Evolutionary conservation across 2,888 invertebrate genomes (phyloP).

Genomic region (Marasmarcha lunaedactyla): DNA sequence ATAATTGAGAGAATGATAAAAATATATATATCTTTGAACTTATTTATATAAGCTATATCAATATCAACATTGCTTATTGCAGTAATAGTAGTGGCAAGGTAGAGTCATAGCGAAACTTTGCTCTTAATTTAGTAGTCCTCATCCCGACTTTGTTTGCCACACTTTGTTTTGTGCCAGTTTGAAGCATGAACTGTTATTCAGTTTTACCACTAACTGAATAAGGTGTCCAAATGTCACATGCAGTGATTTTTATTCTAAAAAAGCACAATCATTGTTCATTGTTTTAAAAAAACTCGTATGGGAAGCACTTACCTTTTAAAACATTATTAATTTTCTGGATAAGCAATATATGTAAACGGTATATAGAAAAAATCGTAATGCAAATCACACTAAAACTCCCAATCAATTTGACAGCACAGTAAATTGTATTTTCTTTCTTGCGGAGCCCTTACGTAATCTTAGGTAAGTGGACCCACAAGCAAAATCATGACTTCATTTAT

Average conservation of each 20-base stretch:
- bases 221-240: constrained; percentile 14
- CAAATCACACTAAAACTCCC: too few relatives aligned
- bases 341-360: background rate
- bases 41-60: too few relatives aligned
- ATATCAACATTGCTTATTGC: constrained; percentile 28
- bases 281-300: background rate
- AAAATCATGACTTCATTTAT: constrained; percentile 32
- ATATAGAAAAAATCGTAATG: too few relatives aligned
- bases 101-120: constrained; percentile 70
- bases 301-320: constrained; percentile 14
- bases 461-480: constrained; percentile 65
- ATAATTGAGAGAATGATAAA: too few relatives aligned
- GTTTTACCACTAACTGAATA: constrained; percentile 14
- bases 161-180: constrained; percentile 44
- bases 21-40: too few relatives aligned
- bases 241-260: constrained; percentile 7
- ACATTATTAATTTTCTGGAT: constrained; percentile 1
- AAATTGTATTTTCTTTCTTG: constrained; percentile 69
- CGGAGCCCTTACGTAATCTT: constrained; percentile 69
- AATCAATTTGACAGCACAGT: constrained; percentile 49
- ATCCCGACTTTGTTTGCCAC: constrained; percentile 45
- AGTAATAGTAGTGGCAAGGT: constrained; percentile 62
- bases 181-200: constrained; percentile 42
- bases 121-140: constrained; percentile 46
- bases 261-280: constrained; percentile 7